Conservation (phyloP, 2,888 invertebrate species). For the Hoplodrina ambigua region DNA sequence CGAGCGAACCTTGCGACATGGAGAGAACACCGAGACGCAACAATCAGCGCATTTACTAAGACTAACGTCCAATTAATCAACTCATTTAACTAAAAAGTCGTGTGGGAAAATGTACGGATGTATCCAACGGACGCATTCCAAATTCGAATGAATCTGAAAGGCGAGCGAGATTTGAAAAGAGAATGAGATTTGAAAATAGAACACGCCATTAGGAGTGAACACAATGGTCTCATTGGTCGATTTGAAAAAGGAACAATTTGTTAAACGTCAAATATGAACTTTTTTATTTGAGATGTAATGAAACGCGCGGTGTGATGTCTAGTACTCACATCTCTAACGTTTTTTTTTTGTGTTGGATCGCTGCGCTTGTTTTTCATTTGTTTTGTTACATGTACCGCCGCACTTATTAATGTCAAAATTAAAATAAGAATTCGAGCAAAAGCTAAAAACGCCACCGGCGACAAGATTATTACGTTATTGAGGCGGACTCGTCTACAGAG, state of each 20-base stretch:
- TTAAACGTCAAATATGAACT: conserved; percentile 91
- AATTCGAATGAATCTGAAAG: conserved; percentile 90
- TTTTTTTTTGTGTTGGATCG: conserved; percentile 82
- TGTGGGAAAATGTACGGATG: conserved; percentile 86
- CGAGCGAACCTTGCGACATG: conserved; percentile 40
- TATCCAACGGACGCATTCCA: conserved; percentile 87
- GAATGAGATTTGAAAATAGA: conserved; percentile 90
- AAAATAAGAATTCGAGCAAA: conserved; percentile 82
- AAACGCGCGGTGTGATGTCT: conserved; percentile 87
- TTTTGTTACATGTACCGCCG: conserved; percentile 81
- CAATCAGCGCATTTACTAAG: conserved; percentile 73
- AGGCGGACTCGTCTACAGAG: conserved; percentile 70
- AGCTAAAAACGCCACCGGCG: conserved; percentile 81
- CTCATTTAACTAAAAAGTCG: conserved; percentile 87
- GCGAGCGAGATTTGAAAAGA: conserved; percentile 89
- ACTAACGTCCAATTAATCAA: conserved; percentile 88
- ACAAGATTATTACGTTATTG: conserved; percentile 84
- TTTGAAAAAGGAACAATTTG: conserved; percentile 91
- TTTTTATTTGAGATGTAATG: conserved; percentile 89
- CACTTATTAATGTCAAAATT: conserved; percentile 86
- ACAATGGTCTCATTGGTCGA: conserved; percentile 90
- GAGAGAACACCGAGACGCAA: conserved; percentile 49
- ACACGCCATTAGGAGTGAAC: conserved; percentile 89
- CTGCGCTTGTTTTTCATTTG: conserved; percentile 85
- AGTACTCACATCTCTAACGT: conserved; percentile 82